Evolutionary conservation across 1,140 invertebrate genomes (phyloP).

Genomic region (Drosophila ironensis): DNA sequence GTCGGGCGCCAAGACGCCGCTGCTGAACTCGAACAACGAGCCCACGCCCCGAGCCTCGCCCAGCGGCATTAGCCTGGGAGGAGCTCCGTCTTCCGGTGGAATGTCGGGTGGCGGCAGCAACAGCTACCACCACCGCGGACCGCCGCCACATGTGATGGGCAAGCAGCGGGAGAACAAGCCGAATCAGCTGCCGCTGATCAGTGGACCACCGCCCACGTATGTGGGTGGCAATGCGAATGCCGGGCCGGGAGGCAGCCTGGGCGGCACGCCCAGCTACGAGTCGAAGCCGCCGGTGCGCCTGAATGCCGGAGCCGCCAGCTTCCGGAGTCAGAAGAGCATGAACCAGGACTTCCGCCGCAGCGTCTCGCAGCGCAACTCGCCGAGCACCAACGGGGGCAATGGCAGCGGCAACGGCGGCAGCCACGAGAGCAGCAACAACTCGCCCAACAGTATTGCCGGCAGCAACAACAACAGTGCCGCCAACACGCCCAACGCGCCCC

Average conservation of each 20-base stretch:
- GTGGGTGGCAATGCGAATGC: constrained; percentile 29
- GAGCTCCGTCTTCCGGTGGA: constrained; percentile 28
- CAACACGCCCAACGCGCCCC: constrained; percentile 57
- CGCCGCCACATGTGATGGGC: constrained; percentile 51
- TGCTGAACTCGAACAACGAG: constrained; percentile 70
- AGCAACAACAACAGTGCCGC: constrained; percentile 62
- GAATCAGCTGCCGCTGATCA: constrained; percentile 62
- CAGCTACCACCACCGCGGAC: constrained; percentile 59
- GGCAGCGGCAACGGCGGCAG: constrained; percentile 42
- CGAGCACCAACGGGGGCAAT: constrained; percentile 69
- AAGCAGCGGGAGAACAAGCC: constrained; percentile 68
- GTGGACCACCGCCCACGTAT: constrained; percentile 70
- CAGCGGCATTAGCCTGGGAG: constrained; percentile 56
- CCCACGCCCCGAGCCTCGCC: constrained; percentile 71
- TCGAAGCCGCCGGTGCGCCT: constrained; percentile 69
- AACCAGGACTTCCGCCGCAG: constrained; percentile 73
- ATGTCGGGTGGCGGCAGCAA: background rate
- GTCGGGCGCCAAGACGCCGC: constrained; percentile 56
- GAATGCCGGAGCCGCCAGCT: constrained; percentile 70
- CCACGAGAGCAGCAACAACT: constrained; percentile 81
- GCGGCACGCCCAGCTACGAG: constrained; percentile 32
- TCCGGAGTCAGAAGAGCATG: constrained; percentile 70
- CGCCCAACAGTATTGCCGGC: constrained; percentile 80
- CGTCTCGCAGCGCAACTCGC: constrained; percentile 77
- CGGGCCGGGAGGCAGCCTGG: background rate